These are phyloP conservation scores for Apogon hyalosoma DNA, from an alignment of 2,797 vertebrate genomes.

Conservation along the genomic window DNA sequence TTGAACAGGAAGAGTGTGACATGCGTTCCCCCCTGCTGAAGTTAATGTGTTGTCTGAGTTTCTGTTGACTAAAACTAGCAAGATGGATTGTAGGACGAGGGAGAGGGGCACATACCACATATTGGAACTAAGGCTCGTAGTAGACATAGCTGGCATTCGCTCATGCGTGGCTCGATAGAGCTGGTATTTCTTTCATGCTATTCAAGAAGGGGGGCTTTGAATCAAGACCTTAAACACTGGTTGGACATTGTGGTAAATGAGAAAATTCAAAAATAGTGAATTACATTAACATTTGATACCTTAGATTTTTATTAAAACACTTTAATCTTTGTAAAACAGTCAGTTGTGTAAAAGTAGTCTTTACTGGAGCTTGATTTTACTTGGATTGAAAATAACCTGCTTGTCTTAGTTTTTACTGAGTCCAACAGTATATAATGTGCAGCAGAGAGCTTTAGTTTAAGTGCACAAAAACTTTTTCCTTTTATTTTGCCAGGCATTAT, in stretches of 20 bases:
- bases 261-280: constrained; percentile 22
- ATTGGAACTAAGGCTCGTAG: constrained; percentile 78
- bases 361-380: constrained; percentile 8
- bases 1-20: constrained; percentile 10
- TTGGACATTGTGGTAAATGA: constrained; percentile 50
- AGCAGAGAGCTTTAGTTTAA: constrained; percentile 69
- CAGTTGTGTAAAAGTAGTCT: background rate
- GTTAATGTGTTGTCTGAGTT: constrained; percentile 23
- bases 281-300: constrained; percentile 5
- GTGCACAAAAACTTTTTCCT: constrained; percentile 79
- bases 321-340: constrained; percentile 5
- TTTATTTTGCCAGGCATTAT: constrained; percentile 86
- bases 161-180: constrained; percentile 85
- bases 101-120: constrained; percentile 75
- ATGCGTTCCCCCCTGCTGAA: constrained; percentile 20
- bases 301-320: constrained; percentile 5
- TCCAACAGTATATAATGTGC: constrained; percentile 57
- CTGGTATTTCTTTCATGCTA: constrained; percentile 84
- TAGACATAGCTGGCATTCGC: constrained; percentile 86
- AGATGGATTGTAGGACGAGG: constrained; percentile 64
- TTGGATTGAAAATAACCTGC: constrained; percentile 3
- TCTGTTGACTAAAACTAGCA: constrained; percentile 51
- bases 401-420: constrained; percentile 12
- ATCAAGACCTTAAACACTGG: constrained; percentile 67
- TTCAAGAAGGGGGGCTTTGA: constrained; percentile 73